These are phyloP conservation scores for Mesoligia furuncula DNA, from an alignment of 2,888 invertebrate genomes.

Conservation along the genomic window DNA sequence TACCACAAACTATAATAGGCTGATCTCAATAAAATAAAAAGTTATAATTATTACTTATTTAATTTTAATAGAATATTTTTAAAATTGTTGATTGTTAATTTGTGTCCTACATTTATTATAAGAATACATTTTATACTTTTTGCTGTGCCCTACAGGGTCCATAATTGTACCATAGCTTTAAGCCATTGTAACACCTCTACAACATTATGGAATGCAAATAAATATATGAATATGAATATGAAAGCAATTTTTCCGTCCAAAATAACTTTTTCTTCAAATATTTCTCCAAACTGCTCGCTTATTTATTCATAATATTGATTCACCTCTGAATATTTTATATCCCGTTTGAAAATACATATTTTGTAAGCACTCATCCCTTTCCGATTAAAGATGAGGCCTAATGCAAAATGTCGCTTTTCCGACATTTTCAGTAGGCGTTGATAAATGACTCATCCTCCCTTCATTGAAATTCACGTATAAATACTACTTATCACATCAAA, in stretches of 20 bases:
- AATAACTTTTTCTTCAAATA: constrained; percentile 25
- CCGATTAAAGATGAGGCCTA: neutral
- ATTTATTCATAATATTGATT: constrained; percentile 22
- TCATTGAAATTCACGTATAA: constrained; percentile 11
- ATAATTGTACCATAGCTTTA: no score
- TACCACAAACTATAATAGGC: no score
- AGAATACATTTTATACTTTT: no score
- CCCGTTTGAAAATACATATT: constrained; percentile 4
- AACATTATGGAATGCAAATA: no score
- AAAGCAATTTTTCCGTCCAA: constrained; percentile 12
- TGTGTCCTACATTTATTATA: no score
- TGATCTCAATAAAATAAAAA: no score
- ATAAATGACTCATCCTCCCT: constrained; percentile 21
- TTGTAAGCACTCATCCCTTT: constrained; percentile 17
- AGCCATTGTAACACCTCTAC: no score
- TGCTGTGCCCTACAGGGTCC: no score
- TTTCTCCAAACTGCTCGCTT: neutral
- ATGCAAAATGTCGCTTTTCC: constrained; percentile 24
- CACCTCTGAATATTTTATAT: constrained; percentile 15
- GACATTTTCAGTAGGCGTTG: constrained; percentile 18
- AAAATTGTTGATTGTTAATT: no score
- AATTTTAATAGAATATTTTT: no score
- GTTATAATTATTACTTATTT: no score
- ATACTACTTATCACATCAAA: constrained; percentile 28
- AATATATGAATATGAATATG: no score